phyloP scores from a whole-genome alignment of 2,797 vertebrate species.

The Halcyon badia region DNA sequence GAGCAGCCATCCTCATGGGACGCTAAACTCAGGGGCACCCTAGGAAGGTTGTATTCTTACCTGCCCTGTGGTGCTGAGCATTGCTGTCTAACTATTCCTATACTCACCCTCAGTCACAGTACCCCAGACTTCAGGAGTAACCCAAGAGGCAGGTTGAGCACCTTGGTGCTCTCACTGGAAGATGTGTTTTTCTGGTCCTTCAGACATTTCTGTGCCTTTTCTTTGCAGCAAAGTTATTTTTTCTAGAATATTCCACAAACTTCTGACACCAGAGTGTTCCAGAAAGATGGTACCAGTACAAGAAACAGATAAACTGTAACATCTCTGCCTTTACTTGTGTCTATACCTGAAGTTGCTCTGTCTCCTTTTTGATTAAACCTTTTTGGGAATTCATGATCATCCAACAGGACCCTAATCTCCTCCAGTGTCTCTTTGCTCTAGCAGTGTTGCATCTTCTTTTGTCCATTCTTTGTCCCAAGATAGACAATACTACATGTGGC shows the following conservation, averaged over 20 bases:
- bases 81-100: accelerated
- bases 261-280: neutral
- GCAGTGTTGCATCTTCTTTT: neutral
- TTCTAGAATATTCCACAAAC: neutral
- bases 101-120: accelerated
- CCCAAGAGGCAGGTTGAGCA: neutral
- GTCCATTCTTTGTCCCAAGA: neutral
- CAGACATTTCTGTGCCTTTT: neutral
- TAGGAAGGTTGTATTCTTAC: neutral
- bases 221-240: neutral
- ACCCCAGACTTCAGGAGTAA: neutral
- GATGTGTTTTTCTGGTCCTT: neutral
- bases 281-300: neutral
- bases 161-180: neutral
- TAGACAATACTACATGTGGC: neutral
- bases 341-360: neutral
- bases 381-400: neutral
- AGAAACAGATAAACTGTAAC: neutral
- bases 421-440: neutral
- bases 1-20: neutral
- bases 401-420: neutral
- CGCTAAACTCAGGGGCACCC: accelerated
- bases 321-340: neutral
- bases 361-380: neutral
- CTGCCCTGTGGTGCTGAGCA: neutral